These are phyloP conservation scores for Trachelus stipa DNA, from an alignment of 2,888 invertebrate genomes.

Conservation along the genomic window DNA sequence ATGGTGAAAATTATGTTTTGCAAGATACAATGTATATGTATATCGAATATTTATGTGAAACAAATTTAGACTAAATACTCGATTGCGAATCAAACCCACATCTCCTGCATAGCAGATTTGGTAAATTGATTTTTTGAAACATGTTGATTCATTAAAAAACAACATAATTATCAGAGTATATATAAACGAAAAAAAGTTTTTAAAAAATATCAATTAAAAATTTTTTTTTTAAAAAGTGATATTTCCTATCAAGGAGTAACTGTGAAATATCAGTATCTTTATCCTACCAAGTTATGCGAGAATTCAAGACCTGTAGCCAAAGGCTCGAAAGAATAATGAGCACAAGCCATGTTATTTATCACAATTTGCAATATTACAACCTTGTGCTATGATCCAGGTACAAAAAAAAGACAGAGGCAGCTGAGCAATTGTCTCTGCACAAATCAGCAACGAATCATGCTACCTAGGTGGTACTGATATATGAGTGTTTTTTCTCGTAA, in stretches of 20 bases:
- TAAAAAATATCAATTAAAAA: no score
- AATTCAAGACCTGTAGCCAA: neutral
- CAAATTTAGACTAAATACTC: neutral
- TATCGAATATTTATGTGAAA: neutral
- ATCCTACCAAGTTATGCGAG: neutral
- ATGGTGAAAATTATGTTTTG: neutral
- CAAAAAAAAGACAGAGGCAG: neutral
- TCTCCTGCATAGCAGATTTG: no score
- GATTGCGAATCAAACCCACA: no score
- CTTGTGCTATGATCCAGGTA: neutral
- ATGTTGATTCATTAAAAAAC: neutral
- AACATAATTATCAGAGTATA: neutral
- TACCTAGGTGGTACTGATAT: slow-evolving; percentile 47
- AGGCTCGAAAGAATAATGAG: neutral
- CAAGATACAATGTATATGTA: neutral
- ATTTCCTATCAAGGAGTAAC: neutral
- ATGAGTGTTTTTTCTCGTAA: neutral
- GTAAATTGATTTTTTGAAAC: no score
- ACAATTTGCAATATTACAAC: neutral
- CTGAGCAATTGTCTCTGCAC: neutral
- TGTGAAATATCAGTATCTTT: neutral
- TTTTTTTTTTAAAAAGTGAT: neutral
- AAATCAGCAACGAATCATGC: slow-evolving; percentile 51
- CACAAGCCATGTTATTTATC: neutral
- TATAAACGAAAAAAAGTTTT: neutral